These are phyloP conservation scores for Echeneis naucrates DNA, from an alignment of 2,797 vertebrate genomes.

Conservation along the genomic window DNA sequence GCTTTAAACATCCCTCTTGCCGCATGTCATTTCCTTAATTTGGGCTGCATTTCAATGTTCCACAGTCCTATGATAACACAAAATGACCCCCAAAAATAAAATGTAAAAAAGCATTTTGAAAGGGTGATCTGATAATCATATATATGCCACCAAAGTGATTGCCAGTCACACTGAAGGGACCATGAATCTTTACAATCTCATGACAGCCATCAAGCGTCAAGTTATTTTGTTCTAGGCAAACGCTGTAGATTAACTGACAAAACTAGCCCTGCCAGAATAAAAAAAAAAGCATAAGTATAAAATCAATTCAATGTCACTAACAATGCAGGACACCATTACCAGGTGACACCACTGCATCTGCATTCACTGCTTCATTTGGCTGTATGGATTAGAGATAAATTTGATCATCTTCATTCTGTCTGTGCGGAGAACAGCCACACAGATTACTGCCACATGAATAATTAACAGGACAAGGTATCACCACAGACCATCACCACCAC, in stretches of 20 bases:
- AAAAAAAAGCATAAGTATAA: not conserved
- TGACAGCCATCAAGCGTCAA: not conserved
- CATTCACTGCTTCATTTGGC: constrained; percentile 24
- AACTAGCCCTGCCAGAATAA: not conserved
- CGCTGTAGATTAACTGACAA: not conserved
- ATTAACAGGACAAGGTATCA: constrained; percentile 66
- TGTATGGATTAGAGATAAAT: constrained; percentile 44
- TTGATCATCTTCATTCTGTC: constrained; percentile 39
- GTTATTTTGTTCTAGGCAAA: constrained; percentile 16
- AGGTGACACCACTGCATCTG: constrained; percentile 16
- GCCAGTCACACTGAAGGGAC: not conserved
- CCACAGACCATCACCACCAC: constrained; percentile 44
- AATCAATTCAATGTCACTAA: not conserved
- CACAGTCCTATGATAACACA: no score
- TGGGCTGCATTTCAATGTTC: no score
- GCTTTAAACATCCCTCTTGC: no score
- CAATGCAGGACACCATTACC: not conserved
- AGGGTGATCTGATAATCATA: not conserved
- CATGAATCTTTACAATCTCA: not conserved
- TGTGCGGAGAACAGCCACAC: constrained; percentile 72
- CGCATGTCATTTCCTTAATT: no score
- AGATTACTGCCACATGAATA: constrained; percentile 72
- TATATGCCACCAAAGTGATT: not conserved
- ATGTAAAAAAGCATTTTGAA: not conserved
- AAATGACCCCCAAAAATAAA: no score